phyloP scores from a whole-genome alignment of 1,140 invertebrate genomes.

The Arion vulgaris region DNA sequence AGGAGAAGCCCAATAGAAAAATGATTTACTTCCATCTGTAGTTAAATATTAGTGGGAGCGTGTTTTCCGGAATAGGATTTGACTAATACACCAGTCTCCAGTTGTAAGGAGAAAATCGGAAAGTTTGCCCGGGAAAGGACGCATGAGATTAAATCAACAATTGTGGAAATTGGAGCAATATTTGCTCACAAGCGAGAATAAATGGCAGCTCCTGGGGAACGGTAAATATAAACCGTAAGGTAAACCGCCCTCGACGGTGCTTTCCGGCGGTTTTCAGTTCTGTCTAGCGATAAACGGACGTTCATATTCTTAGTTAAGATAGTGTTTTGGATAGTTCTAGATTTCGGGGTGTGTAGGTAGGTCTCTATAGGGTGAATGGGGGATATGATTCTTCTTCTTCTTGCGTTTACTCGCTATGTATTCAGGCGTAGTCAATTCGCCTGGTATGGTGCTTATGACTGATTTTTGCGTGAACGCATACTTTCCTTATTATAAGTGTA shows the following conservation, averaged over 20 bases:
- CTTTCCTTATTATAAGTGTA: no score
- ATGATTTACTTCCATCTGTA: slow-evolving; percentile 25
- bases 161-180: slow-evolving; percentile 31
- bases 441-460: no score
- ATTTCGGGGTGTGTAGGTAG: no score
- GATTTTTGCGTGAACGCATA: no score
- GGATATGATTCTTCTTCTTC: no score
- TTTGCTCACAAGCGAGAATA: slow-evolving; percentile 39
- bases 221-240: neutral
- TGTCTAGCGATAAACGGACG: no score
- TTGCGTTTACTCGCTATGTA: no score
- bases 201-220: neutral
- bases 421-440: no score
- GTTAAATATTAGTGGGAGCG: slow-evolving; percentile 13
- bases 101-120: neutral
- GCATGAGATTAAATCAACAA: slow-evolving; percentile 42
- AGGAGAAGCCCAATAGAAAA: slow-evolving; percentile 10
- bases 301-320: no score
- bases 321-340: no score
- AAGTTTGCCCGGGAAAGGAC: slow-evolving; percentile 17
- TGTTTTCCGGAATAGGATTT: neutral
- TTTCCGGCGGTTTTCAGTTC: no score
- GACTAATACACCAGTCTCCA: neutral
- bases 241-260: neutral
- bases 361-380: no score